Evolutionary conservation across 2,797 vertebrate species (phyloP), one percentile per base, ranked within the genome.

Genomic region (Stomatorhinus walkeri): DNA sequence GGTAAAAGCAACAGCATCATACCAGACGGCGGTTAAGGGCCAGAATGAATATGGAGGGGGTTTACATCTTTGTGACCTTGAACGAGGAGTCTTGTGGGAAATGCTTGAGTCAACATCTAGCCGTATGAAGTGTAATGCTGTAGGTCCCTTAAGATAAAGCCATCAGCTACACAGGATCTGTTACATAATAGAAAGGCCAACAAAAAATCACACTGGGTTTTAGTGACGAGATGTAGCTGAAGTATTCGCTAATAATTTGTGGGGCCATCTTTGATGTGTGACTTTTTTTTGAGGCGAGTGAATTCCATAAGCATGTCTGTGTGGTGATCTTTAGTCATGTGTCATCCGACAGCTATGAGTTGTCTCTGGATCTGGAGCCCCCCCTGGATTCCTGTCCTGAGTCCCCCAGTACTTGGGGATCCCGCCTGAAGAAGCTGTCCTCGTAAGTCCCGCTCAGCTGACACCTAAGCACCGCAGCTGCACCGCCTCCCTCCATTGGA

Each of bases 321-420:
- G 84, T 85, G 22, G 3, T 85, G 84, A 72, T 24, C 19, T 81
- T 12, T 59, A n/a, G 3, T 56, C 7, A 1, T 12, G 81, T 88
- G 89, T 81, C 90, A 0, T 87, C 10, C 9, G 12, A 51, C 90
- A 98, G 97, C 92, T 97, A 98, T 89, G 95, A 95, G 10, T 89
- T 97, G 19, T 98, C 97, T 51, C 92, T 96, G 12, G 93, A 96
- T 24, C 94, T 98, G 81, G 97, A 98, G 93, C 97, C 96, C 0
- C 97, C 97, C 0, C 94, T 96, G 0, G 96, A 98, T 90, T 95
- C 96, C 2, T 97, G 96, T 90, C 97, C 97, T 89, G 95, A 88
- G 88, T 97, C 97, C 32, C 97, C 97, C 12, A 93, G 90, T 10
- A 91, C 93, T 6, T 94, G 94, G 87, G 94, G 96, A 91, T 95